Evolutionary conservation across 2,797 vertebrate species (phyloP).

Genomic region (Chanos chanos): DNA sequence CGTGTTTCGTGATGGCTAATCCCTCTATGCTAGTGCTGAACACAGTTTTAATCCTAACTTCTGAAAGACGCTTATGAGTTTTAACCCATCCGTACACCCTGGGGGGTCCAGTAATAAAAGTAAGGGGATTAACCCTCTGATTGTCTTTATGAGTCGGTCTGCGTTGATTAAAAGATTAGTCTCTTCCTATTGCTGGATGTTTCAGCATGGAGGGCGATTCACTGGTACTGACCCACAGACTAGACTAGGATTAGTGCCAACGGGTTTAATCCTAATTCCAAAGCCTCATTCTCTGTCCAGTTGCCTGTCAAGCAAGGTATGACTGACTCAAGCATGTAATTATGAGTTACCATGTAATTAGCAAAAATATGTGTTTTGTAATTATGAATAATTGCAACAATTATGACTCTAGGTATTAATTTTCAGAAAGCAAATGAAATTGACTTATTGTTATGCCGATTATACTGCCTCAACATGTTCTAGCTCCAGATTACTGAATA

Average conservation of each 20-base stretch:
- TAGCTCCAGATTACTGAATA: no score
- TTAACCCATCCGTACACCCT: constrained; percentile 8
- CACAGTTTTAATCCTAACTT: constrained; percentile 32
- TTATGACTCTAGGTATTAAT: no score
- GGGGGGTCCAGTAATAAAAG: constrained; percentile 15
- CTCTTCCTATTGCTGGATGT: neutral
- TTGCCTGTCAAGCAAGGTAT: neutral
- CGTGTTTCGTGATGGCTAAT: constrained; percentile 19
- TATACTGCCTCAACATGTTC: no score
- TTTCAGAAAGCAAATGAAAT: no score
- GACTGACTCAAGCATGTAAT: no score
- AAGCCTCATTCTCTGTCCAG: constrained; percentile 1
- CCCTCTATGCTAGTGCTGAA: neutral
- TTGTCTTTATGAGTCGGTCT: constrained; percentile 33
- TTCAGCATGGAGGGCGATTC: neutral
- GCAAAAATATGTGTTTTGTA: no score
- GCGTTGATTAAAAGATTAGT: constrained; percentile 40
- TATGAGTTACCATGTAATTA: no score
- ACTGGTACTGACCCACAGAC: neutral
- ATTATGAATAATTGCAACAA: no score
- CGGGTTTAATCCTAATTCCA: neutral
- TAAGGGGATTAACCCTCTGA: constrained; percentile 23
- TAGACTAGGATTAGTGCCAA: constrained; percentile 4
- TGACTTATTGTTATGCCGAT: no score
- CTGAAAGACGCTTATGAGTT: constrained; percentile 25